A percentile compares a stretch with the other conserved stretches of the same genome.
These are phyloP conservation scores for Syrrhaptes paradoxus DNA, from an alignment of 2,113 vertebrate genomes.

Conservation along the genomic window DNA sequence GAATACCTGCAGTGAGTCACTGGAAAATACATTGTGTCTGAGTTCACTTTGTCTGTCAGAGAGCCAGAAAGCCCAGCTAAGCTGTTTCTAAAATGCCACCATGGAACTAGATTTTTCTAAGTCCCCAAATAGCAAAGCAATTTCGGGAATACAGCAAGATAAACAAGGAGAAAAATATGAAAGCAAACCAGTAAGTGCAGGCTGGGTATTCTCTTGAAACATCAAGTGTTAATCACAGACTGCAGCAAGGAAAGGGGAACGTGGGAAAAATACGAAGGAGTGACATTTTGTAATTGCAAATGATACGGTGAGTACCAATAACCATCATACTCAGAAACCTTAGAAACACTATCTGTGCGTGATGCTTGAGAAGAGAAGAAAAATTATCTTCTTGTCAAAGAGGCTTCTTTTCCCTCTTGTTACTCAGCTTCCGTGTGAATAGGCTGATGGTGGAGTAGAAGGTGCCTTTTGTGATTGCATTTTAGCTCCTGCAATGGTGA, in stretches of 20 bases:
- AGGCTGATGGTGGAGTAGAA: background rate
- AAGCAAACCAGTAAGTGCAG: conserved; percentile 12
- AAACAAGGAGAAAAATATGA: conserved; percentile 41
- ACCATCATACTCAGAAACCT: conserved; percentile 6
- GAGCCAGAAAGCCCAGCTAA: background rate
- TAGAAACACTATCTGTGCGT: background rate
- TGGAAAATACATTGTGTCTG: background rate
- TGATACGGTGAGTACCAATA: background rate
- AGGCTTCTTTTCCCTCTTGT: background rate
- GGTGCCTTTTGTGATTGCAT: background rate
- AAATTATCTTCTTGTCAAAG: background rate
- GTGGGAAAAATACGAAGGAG: conserved; percentile 9
- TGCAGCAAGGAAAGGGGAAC: background rate
- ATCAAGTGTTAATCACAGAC: conserved; percentile 43
- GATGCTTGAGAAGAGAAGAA: background rate
- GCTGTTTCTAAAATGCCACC: conserved; percentile 24
- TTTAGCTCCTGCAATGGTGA: background rate
- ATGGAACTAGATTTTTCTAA: background rate
- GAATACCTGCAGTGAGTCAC: background rate
- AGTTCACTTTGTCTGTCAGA: background rate
- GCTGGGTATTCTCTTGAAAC: conserved; percentile 33
- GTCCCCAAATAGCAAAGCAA: conserved; percentile 53
- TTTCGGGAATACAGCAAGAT: conserved; percentile 40
- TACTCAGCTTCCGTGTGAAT: background rate
- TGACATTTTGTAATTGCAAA: conserved; percentile 41